These are phyloP conservation scores for Ischnus inquisitorius DNA, from an alignment of 2,888 invertebrate species.

Conservation along the genomic window DNA sequence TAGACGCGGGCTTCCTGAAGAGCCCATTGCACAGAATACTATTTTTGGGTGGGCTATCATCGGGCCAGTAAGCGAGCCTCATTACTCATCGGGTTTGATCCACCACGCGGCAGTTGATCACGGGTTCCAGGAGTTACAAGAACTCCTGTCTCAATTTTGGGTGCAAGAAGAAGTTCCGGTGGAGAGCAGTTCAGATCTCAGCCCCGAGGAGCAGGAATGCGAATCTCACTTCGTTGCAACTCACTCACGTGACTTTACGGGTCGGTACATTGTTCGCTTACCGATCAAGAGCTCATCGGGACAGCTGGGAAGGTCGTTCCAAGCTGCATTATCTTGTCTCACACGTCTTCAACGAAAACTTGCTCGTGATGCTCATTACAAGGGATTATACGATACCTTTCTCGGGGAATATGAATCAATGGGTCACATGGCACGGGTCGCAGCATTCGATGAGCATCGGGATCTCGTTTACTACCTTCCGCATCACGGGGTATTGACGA, in stretches of 20 bases:
- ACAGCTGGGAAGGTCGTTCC: not conserved
- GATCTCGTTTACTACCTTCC: not conserved
- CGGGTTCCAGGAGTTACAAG: constrained; percentile 35
- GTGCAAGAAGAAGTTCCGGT: constrained; percentile 26
- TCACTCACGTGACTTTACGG: constrained; percentile 10
- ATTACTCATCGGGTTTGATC: not conserved
- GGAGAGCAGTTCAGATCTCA: not conserved
- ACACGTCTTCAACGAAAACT: constrained; percentile 28
- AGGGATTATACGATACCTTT: constrained; percentile 19
- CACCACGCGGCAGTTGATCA: constrained; percentile 32
- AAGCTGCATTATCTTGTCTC: constrained; percentile 13
- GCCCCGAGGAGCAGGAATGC: constrained; percentile 40
- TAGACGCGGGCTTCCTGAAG: constrained; percentile 17
- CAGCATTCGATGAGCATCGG: too few relatives aligned
- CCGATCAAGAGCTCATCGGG: constrained; percentile 25
- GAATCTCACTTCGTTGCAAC: constrained; percentile 36
- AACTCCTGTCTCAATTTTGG: constrained; percentile 44
- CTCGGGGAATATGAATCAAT: constrained; percentile 44
- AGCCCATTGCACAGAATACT: constrained; percentile 53
- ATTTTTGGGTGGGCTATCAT: constrained; percentile 51
- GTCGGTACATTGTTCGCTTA: constrained; percentile 32
- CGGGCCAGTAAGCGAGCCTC: not conserved
- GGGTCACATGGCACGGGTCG: not conserved
- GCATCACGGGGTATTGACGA: constrained; percentile 32
- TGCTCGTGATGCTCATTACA: constrained; percentile 3